A percentile compares a stretch with the other conserved stretches of the same genome.
Evolutionary conservation across 2,888 invertebrate genomes (phyloP).

Genomic region (Ennomos quercinarius): DNA sequence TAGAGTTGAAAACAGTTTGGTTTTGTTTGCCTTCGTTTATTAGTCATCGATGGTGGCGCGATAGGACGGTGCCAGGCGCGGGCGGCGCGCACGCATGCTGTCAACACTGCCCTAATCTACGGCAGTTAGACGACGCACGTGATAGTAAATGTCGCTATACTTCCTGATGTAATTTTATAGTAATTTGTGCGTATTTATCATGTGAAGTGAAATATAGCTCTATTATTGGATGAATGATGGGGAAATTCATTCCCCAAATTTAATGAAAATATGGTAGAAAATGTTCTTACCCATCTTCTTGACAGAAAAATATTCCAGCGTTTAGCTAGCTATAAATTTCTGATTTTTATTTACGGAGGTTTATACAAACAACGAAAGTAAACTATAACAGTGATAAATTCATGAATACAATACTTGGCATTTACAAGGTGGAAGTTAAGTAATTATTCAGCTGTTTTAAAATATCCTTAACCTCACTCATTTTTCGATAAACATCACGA

Average conservation of each 20-base stretch:
- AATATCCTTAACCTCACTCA: background rate
- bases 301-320: no score
- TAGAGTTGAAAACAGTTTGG: slow-evolving; percentile 43
- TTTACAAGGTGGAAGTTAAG: no score
- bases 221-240: slow-evolving; percentile 46
- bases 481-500: slow-evolving; percentile 56
- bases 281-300: background rate
- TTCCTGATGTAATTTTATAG: slow-evolving; percentile 78
- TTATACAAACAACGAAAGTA: no score
- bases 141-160: slow-evolving; percentile 79
- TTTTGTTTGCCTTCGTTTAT: slow-evolving; percentile 62
- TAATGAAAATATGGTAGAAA: slow-evolving; percentile 3
- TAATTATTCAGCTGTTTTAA: no score
- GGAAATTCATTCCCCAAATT: slow-evolving; percentile 10
- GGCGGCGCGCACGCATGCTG: slow-evolving; percentile 83
- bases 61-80: slow-evolving; percentile 80
- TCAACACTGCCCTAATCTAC: slow-evolving; percentile 85
- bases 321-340: no score
- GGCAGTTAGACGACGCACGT: slow-evolving; percentile 83
- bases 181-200: slow-evolving; percentile 85
- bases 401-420: background rate
- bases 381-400: no score
- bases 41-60: slow-evolving; percentile 85
- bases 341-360: no score
- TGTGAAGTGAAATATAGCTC: slow-evolving; percentile 75